phyloP scores from a whole-genome alignment of 1,140 invertebrate species.

The Tetragnatha versicolor region DNA sequence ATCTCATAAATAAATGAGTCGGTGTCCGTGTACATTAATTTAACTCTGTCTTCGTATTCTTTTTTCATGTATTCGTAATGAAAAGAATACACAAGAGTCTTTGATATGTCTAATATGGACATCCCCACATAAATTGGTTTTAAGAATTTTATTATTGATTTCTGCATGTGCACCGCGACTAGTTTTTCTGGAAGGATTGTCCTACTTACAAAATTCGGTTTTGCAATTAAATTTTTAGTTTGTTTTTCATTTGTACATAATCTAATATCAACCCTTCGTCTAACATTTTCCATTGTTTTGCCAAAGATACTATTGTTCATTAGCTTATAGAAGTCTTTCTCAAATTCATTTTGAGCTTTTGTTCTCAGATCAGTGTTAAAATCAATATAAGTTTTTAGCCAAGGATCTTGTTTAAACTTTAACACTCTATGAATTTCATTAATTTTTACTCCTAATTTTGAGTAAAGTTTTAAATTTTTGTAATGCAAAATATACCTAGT shows the following conservation, averaged over 20 bases:
- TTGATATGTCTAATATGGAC: not conserved
- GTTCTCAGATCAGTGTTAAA: not conserved
- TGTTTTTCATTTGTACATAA: not conserved
- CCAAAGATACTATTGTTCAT: conserved; percentile 9
- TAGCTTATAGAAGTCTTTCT: conserved; percentile 23
- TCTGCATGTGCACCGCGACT: not conserved
- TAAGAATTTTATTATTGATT: no score
- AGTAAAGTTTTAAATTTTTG: not conserved
- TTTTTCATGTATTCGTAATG: not conserved
- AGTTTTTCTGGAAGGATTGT: not conserved
- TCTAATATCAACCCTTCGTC: not conserved
- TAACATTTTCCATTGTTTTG: conserved; percentile 19
- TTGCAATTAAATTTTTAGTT: not conserved
- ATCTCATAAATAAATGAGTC: no score
- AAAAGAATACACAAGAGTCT: not conserved
- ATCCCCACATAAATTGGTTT: not conserved
- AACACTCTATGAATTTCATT: not conserved
- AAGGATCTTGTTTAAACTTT: not conserved
- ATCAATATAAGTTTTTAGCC: conserved; percentile 11
- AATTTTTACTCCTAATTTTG: not conserved
- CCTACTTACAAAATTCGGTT: not conserved
- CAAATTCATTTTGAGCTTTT: not conserved
- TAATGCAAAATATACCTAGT: conserved; percentile 5
- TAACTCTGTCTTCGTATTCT: not conserved
- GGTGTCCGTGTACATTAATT: not conserved